Evolutionary conservation across 2,888 invertebrate genomes (phyloP).

Genomic region (Suillia variegata): DNA sequence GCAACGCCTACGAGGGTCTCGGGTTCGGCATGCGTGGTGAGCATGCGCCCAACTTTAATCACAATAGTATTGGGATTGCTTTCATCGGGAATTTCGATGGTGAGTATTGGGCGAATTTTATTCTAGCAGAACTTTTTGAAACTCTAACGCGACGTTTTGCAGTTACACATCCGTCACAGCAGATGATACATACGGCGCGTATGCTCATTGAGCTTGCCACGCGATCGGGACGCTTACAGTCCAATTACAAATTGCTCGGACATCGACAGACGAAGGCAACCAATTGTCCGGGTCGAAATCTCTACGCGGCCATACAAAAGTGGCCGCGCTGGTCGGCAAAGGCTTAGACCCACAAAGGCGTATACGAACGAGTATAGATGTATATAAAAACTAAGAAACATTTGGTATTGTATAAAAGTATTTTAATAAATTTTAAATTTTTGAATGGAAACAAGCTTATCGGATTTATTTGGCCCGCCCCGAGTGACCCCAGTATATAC

Average conservation of each 20-base stretch:
- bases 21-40: constrained; percentile 72
- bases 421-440: too few species aligned
- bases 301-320: constrained; percentile 21
- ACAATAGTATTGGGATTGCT: constrained; percentile 69
- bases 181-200: not conserved
- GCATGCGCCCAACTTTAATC: constrained; percentile 70
- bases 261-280: constrained; percentile 30
- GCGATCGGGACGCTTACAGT: constrained; percentile 15
- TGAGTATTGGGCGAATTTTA: constrained; percentile 16
- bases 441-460: too few species aligned
- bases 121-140: not conserved
- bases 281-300: constrained; percentile 20
- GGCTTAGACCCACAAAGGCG: not conserved
- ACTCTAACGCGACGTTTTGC: not conserved
- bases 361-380: too few species aligned
- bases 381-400: too few species aligned
- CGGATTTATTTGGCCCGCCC: too few species aligned
- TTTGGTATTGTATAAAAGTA: too few species aligned
- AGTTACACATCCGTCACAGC: constrained; percentile 5
- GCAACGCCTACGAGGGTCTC: constrained; percentile 70
- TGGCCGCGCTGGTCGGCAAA: constrained; percentile 21
- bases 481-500: too few species aligned
- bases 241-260: constrained; percentile 23
- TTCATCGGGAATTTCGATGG: constrained; percentile 64
- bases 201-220: not conserved